A percentile compares a stretch with the other conserved stretches of the same genome.
These are phyloP conservation scores for Gymnoscopelus braueri DNA, from an alignment of 2,797 vertebrate species.

Conservation along the genomic window DNA sequence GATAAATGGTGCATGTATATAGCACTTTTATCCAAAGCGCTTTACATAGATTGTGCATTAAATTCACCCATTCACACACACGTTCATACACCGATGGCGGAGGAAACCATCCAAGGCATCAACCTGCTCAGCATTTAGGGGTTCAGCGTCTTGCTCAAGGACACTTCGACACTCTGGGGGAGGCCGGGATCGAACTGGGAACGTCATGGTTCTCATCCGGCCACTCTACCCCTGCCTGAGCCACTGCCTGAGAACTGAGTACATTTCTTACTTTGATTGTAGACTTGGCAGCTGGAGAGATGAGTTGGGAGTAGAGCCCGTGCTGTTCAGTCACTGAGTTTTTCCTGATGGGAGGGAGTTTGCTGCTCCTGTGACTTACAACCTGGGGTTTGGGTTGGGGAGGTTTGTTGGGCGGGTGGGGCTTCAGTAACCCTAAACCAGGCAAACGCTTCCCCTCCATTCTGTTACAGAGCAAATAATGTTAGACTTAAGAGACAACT, in stretches of 20 bases:
- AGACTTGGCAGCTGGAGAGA: constrained; percentile 60
- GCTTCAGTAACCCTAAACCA: constrained; percentile 34
- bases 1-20: not conserved
- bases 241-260: not conserved
- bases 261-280: constrained; percentile 72
- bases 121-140: no score
- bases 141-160: no score
- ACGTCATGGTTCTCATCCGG: no score
- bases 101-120: no score
- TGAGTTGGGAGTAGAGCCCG: constrained; percentile 76
- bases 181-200: no score
- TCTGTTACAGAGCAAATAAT: constrained; percentile 11
- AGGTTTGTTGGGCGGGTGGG: constrained; percentile 51
- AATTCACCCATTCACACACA: no score
- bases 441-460: constrained; percentile 58
- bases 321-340: constrained; percentile 64
- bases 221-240: no score
- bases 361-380: constrained; percentile 24
- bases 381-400: constrained; percentile 7
- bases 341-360: constrained; percentile 50
- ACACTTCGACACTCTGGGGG: no score
- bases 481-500: not conserved
- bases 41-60: no score
- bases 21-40: no score
- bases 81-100: no score